Base-by-base conservation (phyloP, 2,888 invertebrate species). In the Nebria brevicollis region DNA sequence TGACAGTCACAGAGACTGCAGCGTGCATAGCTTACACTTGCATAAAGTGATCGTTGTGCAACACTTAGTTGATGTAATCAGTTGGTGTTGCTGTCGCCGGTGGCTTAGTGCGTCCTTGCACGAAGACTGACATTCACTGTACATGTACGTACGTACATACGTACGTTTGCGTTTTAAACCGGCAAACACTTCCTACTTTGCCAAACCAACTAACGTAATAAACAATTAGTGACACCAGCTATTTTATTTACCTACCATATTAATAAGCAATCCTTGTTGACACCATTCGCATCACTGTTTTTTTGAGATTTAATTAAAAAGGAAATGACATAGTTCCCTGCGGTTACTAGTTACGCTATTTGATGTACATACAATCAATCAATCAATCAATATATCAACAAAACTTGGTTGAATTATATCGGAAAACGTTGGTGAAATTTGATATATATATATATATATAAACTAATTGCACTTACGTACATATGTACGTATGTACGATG, bases 41-140 rank as follows among this genome's bases (percentile, higher is more conserved):
- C 54, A 54, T 54, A 54, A 54, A 54, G 54, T 54, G 54, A 54
- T 54, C 54, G 20, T 84, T 84, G 84, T 84, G 84, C 83, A 84
- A 84, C 81, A 82, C 82, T 73, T 54, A 13, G 11, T 54, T 84
- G 84, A 84, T 83, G 84, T 84, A 84, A 85, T 84, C 82, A 83
- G 83, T 84, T 74, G 82, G 76, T 79, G 68, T 65, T 73, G 74
- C 79, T 79, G 79, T 77, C 79, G 84, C 84, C 83, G 78, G 81
- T 77, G 83, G 84, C 84, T 80, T 77, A 66, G 83, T 68, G 72
- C 83, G 85, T 83, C 84, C 84, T 84, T 84, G 84, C 77, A 83
- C 74, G 76, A 82, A 82, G 83, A 83, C 80, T 83, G 81, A 84
- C 84, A 82, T 84, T 84, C 84, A 84, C 83, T 83, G 81, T 78